Evolutionary conservation across 2,113 vertebrate genomes (phyloP).

Genomic region (Balaenoptera acutorostrata): DNA sequence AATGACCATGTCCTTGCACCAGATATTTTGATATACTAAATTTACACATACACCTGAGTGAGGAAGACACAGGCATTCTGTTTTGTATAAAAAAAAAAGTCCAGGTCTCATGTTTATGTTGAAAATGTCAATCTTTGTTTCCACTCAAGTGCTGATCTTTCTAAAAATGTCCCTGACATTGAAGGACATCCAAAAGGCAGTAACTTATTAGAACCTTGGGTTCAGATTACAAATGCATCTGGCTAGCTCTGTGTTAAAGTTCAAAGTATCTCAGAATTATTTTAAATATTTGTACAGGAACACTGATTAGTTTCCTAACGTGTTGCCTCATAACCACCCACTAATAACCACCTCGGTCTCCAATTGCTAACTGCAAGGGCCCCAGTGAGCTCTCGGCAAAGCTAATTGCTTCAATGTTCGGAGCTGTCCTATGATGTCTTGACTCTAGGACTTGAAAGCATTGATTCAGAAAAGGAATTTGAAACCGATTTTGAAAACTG

Average conservation of each 20-base stretch:
- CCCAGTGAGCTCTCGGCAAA: neutral
- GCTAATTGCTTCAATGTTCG: neutral
- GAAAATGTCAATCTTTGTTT: conserved; percentile 55
- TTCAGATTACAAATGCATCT: conserved; percentile 55
- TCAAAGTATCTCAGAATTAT: conserved; percentile 63
- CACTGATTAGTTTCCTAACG: conserved; percentile 47
- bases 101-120: neutral
- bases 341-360: conserved; percentile 30
- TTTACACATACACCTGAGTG: neutral
- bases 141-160: conserved; percentile 57
- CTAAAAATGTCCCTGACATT: conserved; percentile 50
- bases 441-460: conserved; percentile 7
- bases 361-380: neutral
- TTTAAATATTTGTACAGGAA: conserved; percentile 68
- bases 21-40: neutral
- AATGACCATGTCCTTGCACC: neutral
- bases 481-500: conserved; percentile 50
- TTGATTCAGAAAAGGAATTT: conserved; percentile 44
- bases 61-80: neutral
- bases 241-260: conserved; percentile 51
- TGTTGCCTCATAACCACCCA: conserved; percentile 8
- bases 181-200: conserved; percentile 64
- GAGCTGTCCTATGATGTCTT: neutral
- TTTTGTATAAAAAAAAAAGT: neutral
- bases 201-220: conserved; percentile 56